Percentiles rank a stretch among this genome's conserved stretches.
Evolutionary conservation across 2,113 vertebrate species (phyloP).

Genomic region (Chitala chitala): DNA sequence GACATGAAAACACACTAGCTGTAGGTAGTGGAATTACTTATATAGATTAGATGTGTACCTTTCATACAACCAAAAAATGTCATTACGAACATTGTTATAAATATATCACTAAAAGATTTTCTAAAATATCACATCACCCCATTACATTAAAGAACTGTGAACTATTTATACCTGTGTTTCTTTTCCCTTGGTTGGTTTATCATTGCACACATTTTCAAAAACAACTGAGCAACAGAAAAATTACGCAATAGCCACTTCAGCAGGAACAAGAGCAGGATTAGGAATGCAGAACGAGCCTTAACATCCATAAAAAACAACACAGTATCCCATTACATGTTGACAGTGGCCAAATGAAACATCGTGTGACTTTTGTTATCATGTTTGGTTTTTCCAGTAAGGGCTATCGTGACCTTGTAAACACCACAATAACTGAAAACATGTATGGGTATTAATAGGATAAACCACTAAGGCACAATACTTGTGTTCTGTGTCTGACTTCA

Average conservation of each 20-base stretch:
- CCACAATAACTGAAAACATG: neutral
- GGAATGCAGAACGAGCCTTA: neutral
- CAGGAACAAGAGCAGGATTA: neutral
- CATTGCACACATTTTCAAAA: neutral
- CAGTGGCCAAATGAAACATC: neutral
- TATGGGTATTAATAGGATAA: neutral
- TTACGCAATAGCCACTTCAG: too few species aligned
- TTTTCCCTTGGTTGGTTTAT: too few species aligned
- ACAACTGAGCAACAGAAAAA: neutral
- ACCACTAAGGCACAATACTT: neutral
- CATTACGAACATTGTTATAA: too few species aligned
- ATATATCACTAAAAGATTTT: too few species aligned
- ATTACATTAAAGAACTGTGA: too few species aligned
- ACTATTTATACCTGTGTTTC: too few species aligned
- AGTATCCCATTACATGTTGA: neutral
- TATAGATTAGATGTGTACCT: too few species aligned
- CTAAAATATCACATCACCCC: too few species aligned
- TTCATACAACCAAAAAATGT: too few species aligned
- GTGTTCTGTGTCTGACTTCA: neutral
- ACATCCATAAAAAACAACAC: neutral
- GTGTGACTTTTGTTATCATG: neutral
- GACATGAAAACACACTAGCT: too few species aligned
- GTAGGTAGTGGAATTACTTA: too few species aligned
- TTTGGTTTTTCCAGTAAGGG: neutral
- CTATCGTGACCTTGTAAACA: neutral